Conservation (phyloP, 2,113 vertebrate species). For the Nettapus auritus region DNA sequence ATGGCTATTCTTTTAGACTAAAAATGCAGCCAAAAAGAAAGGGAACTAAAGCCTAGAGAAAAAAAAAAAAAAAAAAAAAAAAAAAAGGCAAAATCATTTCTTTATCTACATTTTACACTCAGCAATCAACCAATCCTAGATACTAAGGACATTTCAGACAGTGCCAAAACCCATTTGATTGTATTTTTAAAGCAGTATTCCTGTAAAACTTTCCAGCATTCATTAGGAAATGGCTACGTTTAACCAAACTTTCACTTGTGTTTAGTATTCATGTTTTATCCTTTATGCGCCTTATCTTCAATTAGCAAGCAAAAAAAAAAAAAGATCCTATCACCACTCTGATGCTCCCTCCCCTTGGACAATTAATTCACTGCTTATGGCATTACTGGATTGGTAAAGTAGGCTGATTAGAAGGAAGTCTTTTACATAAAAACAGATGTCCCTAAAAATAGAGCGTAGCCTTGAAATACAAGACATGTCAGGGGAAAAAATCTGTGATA, state of each 20-base stretch:
- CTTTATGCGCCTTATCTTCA: background rate
- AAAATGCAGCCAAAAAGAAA: background rate
- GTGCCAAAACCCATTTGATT: background rate
- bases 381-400: background rate
- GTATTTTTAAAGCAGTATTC: background rate
- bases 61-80: background rate
- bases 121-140: background rate
- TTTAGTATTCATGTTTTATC: background rate
- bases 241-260: background rate
- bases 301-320: background rate
- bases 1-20: background rate
- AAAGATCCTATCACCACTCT: background rate
- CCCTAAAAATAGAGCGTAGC: background rate
- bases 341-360: background rate
- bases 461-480: background rate
- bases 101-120: background rate
- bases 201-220: background rate
- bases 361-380: background rate
- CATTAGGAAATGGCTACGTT: background rate
- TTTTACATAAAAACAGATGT: background rate
- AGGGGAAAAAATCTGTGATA: background rate
- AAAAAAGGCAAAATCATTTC: background rate
- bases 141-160: background rate
- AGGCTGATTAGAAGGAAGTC: background rate
- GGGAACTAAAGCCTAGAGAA: background rate